Conservation (phyloP, 2,113 vertebrate genomes). For the Vulpes vulpes region DNA sequence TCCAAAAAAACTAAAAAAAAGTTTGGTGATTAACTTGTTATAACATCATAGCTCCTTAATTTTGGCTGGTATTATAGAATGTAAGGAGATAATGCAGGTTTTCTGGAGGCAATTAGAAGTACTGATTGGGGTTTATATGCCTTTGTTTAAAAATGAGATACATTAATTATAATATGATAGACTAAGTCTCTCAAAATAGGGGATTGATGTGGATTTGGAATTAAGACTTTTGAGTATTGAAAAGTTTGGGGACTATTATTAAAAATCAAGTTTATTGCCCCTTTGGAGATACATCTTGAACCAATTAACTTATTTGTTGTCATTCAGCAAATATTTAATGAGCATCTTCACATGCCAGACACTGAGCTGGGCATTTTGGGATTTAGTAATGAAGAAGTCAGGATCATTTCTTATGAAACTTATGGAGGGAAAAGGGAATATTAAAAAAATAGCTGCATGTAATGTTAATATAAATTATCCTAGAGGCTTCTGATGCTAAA, state of each 20-base stretch:
- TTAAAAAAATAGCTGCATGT: not conserved
- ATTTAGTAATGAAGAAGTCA: not conserved
- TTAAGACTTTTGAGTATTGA: slow-evolving; percentile 31
- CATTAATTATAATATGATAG: not conserved
- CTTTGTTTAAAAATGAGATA: slow-evolving; percentile 61
- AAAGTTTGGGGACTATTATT: not conserved
- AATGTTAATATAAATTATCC: not conserved
- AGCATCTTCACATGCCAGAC: not conserved
- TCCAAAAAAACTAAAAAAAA: slow-evolving; percentile 42
- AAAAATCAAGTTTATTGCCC: slow-evolving; percentile 25
- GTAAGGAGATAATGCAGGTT: not conserved
- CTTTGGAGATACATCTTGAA: not conserved
- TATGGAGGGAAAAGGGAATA: not conserved
- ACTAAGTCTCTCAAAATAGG: slow-evolving; percentile 45
- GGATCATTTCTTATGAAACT: not conserved
- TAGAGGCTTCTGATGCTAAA: not conserved
- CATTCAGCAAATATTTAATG: slow-evolving; percentile 23
- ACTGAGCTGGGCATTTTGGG: not conserved
- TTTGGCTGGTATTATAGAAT: not conserved
- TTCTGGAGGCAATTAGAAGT: not conserved
- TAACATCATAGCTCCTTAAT: not conserved
- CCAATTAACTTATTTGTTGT: not conserved
- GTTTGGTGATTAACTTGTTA: slow-evolving; percentile 21
- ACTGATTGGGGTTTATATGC: not conserved
- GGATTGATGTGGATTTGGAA: not conserved